Evolutionary conservation across 2,113 vertebrate species (phyloP).

Genomic region (Patagioenas fasciata): DNA sequence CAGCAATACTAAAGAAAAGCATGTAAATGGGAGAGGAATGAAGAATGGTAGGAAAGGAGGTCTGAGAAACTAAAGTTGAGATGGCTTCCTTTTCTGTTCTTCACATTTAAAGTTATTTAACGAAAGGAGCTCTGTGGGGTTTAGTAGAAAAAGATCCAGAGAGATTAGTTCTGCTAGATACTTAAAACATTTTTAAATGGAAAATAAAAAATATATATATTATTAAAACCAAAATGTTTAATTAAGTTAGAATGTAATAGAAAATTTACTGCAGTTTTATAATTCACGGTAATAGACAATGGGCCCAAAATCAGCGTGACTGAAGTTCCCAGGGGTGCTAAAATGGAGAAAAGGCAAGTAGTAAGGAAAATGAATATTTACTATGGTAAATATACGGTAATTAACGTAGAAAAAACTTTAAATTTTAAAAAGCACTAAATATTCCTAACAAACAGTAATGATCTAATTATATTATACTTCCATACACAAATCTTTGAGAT

Average conservation of each 20-base stretch:
- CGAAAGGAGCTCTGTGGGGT: neutral
- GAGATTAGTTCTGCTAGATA: neutral
- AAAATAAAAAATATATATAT: slow-evolving; percentile 28
- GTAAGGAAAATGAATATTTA: slow-evolving; percentile 4
- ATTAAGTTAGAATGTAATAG: slow-evolving; percentile 55
- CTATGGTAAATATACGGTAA: neutral
- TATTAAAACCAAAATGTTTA: slow-evolving; percentile 35
- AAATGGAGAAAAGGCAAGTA: slow-evolving; percentile 19
- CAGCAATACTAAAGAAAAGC: neutral
- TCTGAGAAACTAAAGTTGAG: neutral
- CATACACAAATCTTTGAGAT: neutral
- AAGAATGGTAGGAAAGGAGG: neutral
- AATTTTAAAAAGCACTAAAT: slow-evolving; percentile 5
- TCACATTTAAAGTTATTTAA: neutral
- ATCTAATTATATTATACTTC: neutral
- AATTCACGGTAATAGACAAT: slow-evolving; percentile 49
- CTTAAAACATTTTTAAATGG: neutral
- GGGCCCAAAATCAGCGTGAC: slow-evolving; percentile 30
- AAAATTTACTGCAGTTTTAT: slow-evolving; percentile 49
- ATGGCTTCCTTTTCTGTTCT: neutral
- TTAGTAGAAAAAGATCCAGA: neutral
- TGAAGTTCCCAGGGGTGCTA: slow-evolving; percentile 29
- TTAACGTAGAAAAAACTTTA: neutral
- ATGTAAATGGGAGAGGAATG: neutral
- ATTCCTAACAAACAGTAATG: neutral